Percentiles rank a stretch among this genome's conserved stretches.
phyloP scores from a whole-genome alignment of 2,113 vertebrate species.

The Gopherus evgoodei region DNA sequence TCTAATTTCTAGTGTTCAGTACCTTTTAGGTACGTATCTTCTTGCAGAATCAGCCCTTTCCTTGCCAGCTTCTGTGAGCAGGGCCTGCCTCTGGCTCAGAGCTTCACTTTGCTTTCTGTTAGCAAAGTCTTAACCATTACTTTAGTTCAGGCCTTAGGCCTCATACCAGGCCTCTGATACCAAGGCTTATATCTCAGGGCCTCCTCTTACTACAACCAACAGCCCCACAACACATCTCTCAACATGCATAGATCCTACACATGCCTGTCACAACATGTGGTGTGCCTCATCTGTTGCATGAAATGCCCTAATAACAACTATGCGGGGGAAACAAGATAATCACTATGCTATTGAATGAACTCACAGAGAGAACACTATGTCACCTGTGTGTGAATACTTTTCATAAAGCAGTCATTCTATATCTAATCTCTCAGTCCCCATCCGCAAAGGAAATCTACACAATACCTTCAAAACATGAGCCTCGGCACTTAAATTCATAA shows the following conservation, averaged over 20 bases:
- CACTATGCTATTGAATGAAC: not conserved
- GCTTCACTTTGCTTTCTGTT: too few species aligned
- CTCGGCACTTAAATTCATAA: not conserved
- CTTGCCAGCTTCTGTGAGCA: too few species aligned
- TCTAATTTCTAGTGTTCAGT: too few species aligned
- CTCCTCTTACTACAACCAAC: too few species aligned
- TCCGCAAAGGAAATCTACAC: not conserved
- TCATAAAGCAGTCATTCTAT: not conserved
- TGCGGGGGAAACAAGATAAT: not conserved
- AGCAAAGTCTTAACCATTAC: too few species aligned
- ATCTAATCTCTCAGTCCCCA: not conserved
- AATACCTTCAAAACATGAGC: too few species aligned
- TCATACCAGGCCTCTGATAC: too few species aligned
- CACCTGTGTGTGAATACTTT: not conserved
- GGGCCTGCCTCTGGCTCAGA: too few species aligned
- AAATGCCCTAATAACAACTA: not conserved
- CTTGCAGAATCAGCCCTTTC: too few species aligned
- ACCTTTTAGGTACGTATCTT: too few species aligned
- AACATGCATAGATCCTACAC: not conserved
- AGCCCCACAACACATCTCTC: not conserved
- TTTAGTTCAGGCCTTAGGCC: too few species aligned
- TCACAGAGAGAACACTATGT: not conserved
- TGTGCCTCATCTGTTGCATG: not conserved
- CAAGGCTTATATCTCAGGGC: too few species aligned
- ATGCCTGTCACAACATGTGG: not conserved